These are phyloP conservation scores for Trilocha varians DNA, from an alignment of 2,888 invertebrate species.

Conservation along the genomic window DNA sequence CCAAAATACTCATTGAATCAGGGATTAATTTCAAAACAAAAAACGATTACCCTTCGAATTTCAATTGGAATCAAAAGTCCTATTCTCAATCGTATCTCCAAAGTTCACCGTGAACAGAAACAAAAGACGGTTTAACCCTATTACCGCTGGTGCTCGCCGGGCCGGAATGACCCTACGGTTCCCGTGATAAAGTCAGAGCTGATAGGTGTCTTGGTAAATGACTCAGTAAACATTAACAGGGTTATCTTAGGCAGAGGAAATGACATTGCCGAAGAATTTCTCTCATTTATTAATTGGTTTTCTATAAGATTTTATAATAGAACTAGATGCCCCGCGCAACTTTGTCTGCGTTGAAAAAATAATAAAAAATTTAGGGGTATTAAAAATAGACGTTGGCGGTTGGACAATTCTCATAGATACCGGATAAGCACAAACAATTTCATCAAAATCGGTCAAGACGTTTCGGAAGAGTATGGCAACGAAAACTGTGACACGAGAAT, in stretches of 20 bases:
- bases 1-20: too few relatives aligned
- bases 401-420: too few relatives aligned
- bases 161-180: constrained; percentile 25
- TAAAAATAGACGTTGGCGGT: too few relatives aligned
- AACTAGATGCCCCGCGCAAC: too few relatives aligned
- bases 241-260: neutral
- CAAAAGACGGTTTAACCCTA: constrained; percentile 30
- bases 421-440: too few relatives aligned
- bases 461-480: too few relatives aligned
- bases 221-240: constrained; percentile 11
- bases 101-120: constrained; percentile 21
- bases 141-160: constrained; percentile 21
- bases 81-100: constrained; percentile 13
- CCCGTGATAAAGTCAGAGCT: constrained; percentile 18
- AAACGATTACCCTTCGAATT: too few relatives aligned
- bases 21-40: too few relatives aligned
- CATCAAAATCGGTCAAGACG: too few relatives aligned
- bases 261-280: constrained; percentile 1
- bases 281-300: neutral
- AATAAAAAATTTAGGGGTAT: too few relatives aligned
- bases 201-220: constrained; percentile 18
- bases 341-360: too few relatives aligned
- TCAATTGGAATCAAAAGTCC: constrained; percentile 13
- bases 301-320: neutral
- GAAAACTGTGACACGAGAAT: too few relatives aligned